Base-by-base conservation (phyloP, 2,888 invertebrate genomes). In the Drosophila greeni region DNA sequence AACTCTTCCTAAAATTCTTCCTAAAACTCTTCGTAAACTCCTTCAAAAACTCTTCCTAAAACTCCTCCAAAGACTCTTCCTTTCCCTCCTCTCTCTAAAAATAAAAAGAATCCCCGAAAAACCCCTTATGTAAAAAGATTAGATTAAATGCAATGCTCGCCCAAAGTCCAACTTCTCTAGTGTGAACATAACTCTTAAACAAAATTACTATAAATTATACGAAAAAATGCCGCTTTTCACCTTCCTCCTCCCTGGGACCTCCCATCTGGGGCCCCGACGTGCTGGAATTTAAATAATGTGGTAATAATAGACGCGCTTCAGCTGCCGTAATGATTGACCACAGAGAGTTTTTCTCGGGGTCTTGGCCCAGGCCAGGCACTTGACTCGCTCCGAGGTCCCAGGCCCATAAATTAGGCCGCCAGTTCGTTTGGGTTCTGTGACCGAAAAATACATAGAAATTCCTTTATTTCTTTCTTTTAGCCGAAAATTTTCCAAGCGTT, bases 151-250 rank as follows among this genome's bases (percentile, higher is more conserved):
- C 68, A 76, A 68, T 73, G 71, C 68, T 65, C 47, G 52, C 34
- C 49, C 56, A 48, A 40, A 31, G 71, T 58, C 54, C 66, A 74
- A 62, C 66, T 72, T 72, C 66, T 72, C 61, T 85, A 80, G 84
- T 84, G 84, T 84, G 86, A 84, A 86, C 85, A 84, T 85, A 85
- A 82, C 84, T 84, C 85, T 85, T 86, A 84, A 73, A 65, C 68
- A 68, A 76, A 86, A 80, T 84, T 85, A 82, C 79, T 71, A 86
- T 84, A 84, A 86, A 84, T 84, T 86, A 84, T 86, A 74, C 70
- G 74, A 66, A 9, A 26, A 76, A 79, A 86, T 85, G 84, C 85
- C 82, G 80, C 84, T 85, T 84, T 84, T 85, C 82, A 78, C 82
- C 84, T 81, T 66, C 62, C 61, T 36, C 9, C 20, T 14, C 39